Evolutionary conservation across 2,113 vertebrate species (phyloP).

Genomic region (Gnathonemus echidnorhynchus): DNA sequence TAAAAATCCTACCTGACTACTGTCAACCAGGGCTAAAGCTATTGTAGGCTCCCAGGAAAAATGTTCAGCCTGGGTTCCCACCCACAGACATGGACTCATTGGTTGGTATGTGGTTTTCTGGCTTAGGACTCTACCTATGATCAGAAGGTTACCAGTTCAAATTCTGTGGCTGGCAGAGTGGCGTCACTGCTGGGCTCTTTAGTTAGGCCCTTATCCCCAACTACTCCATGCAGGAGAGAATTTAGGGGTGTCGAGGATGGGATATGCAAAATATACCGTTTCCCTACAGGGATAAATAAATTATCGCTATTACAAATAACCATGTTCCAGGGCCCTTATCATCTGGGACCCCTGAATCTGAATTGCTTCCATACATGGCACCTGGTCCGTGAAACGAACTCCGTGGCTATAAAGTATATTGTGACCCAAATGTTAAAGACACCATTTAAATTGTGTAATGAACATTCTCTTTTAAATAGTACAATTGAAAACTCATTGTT

Average conservation of each 20-base stretch:
- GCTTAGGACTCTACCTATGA: neutral
- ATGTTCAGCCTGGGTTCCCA: neutral
- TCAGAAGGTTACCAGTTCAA: neutral
- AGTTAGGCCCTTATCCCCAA: neutral
- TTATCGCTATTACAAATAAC: neutral
- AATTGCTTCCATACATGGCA: neutral
- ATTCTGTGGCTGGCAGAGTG: neutral
- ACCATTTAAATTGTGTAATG: neutral
- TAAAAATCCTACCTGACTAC: neutral
- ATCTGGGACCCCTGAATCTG: neutral
- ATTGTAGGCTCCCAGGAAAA: neutral
- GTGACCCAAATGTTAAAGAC: neutral
- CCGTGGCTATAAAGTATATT: neutral
- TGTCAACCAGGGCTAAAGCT: neutral
- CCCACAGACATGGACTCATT: neutral
- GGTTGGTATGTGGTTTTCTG: neutral
- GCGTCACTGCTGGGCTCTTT: neutral
- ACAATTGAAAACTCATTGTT: constrained; percentile 26
- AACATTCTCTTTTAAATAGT: constrained; percentile 38
- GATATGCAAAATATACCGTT: neutral
- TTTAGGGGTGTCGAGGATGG: neutral
- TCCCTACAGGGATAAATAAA: neutral
- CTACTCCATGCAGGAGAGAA: neutral
- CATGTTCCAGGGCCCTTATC: neutral
- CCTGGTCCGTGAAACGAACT: neutral